Base-by-base conservation (phyloP, 2,797 vertebrate genomes). In the Lepidocolaptes lacrymiger region DNA sequence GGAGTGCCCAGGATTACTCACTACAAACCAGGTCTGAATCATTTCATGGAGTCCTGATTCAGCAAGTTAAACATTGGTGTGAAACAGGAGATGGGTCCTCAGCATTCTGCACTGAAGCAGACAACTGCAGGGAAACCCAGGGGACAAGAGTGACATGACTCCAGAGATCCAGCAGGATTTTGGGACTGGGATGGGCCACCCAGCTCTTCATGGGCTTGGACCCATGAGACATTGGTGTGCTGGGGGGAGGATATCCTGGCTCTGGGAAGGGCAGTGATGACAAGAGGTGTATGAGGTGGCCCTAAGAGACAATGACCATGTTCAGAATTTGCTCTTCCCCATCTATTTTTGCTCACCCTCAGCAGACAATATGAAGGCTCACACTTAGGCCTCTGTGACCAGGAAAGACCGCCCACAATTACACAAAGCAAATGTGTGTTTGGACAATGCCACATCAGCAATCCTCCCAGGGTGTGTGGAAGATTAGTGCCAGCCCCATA, bases 361-460 rank as follows among this genome's bases (percentile, higher is more conserved):
- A 74, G 51, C 36, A 77, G 55, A 83, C 0, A 2, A 37, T 36
- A 28, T 2, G 28, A 75, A 82, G 58, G 54, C 51, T 85, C n/a
- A 46, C 44, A 34, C 44, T 80, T 27, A 39, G 54, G 56, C 28
- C 46, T 80, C 73, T 9, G 41, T 3, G 9, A 79, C 46, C 1
- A 0, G 76, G 69, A 78, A 76, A 2, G 19, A 49, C 62, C 54
- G 89, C 63, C 63, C 77, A 61, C 58, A 75, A 20, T 87, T 84
- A 78, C 2, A 3, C 93, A 95, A 81, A 93, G 78, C 78, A 91
- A 92, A 71, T 46, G 72, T 49, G 64, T 4, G 3, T 51, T 75
- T 83, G 75, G 68, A 69, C 87, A 95, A 93, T 93, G 95, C 94
- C 96, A 96, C 97, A 96, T 95, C 95, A 96, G 95, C 97, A 95